These are phyloP conservation scores for Apamea sordens DNA, from an alignment of 2,888 invertebrate genomes.

Conservation along the genomic window DNA sequence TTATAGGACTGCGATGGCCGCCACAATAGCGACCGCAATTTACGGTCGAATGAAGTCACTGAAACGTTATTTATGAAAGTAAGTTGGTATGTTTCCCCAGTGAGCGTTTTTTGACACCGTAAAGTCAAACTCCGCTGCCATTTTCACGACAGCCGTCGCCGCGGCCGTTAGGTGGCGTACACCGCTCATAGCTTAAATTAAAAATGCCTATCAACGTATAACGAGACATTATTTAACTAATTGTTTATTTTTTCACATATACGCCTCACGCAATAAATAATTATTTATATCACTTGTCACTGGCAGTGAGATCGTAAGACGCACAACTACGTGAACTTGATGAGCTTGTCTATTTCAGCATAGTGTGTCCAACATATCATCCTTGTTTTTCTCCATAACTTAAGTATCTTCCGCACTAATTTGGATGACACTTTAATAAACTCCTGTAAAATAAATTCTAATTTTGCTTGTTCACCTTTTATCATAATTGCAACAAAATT, in stretches of 20 bases:
- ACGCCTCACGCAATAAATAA: conserved; percentile 11
- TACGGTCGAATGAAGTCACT: not conserved
- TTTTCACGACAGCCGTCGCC: not conserved
- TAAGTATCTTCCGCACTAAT: not conserved
- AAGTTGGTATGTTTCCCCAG: not conserved
- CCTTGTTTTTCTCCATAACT: not conserved
- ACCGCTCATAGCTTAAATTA: not conserved
- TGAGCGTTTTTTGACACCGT: not conserved
- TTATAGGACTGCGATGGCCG: not conserved
- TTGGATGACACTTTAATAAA: not conserved
- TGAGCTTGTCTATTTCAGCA: not conserved
- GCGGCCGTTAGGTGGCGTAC: not conserved
- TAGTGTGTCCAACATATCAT: not conserved
- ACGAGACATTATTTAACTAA: not conserved
- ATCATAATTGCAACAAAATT: not conserved
- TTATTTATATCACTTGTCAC: conserved; percentile 5
- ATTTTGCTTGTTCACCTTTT: conserved; percentile 14
- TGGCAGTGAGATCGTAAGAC: conserved; percentile 11
- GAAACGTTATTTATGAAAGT: not conserved
- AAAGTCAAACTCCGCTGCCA: not conserved
- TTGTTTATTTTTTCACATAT: not conserved
- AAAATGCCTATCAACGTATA: not conserved
- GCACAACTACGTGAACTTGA: not conserved
- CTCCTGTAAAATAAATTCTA: conserved; percentile 11
- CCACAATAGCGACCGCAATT: not conserved